phyloP scores from a whole-genome alignment of 2,888 invertebrate species.

The Toxonevra muliebris region DNA sequence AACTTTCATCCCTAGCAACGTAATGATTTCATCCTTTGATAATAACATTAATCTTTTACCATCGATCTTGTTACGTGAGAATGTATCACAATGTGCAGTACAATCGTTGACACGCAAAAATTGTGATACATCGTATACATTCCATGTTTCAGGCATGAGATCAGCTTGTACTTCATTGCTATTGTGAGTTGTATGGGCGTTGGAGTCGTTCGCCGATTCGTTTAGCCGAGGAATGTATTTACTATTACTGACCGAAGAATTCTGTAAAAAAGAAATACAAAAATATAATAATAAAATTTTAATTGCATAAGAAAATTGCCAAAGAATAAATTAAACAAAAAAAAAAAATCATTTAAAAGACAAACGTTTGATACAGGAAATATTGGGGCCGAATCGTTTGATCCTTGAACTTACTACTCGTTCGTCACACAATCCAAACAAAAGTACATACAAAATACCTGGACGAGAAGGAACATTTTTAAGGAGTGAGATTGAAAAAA shows the following conservation, averaged over 20 bases:
- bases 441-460: too few relatives aligned
- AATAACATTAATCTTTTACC: constrained; percentile 82
- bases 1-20: constrained; percentile 90
- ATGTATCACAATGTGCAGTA: constrained; percentile 75
- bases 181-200: constrained; percentile 26
- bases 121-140: constrained; percentile 84
- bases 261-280: constrained; percentile 44
- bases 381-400: too few relatives aligned
- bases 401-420: too few relatives aligned
- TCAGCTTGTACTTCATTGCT: constrained; percentile 52
- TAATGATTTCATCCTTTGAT: constrained; percentile 90
- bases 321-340: neutral
- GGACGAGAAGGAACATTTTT: too few relatives aligned
- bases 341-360: neutral
- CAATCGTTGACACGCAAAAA: constrained; percentile 91
- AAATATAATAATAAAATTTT: constrained; percentile 1
- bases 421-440: too few relatives aligned
- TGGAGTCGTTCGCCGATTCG: constrained; percentile 52
- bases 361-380: neutral
- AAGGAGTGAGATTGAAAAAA: too few relatives aligned
- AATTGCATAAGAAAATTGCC: neutral
- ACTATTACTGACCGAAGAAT: constrained; percentile 66
- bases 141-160: constrained; percentile 77
- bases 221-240: constrained; percentile 70
- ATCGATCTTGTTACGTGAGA: constrained; percentile 77